These are phyloP conservation scores for Anthopleura xanthogrammica DNA, from an alignment of 92 coral and sea anemone species.

Conservation along the genomic window DNA sequence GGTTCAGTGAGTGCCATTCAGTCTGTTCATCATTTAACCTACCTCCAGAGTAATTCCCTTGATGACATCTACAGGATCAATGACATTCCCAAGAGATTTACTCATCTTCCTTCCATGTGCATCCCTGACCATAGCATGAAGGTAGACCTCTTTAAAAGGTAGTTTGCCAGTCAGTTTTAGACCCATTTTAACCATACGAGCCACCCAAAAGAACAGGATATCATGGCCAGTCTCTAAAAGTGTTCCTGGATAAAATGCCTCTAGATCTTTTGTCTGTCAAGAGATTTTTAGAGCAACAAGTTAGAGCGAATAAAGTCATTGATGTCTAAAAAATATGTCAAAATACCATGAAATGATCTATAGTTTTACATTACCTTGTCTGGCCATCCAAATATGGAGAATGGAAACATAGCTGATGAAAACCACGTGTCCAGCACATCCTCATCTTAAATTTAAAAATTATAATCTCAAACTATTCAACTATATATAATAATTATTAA, in stretches of 20 bases:
- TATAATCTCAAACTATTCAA: background rate
- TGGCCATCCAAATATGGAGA: constrained; percentile 99
- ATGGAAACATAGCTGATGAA: constrained; percentile 94
- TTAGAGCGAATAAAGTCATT: too few relatives aligned
- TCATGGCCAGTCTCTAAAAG: constrained; percentile 98
- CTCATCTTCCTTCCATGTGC: constrained; percentile 99
- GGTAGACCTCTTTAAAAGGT: constrained; percentile 95
- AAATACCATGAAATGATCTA: background rate
- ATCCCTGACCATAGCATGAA: constrained; percentile 99
- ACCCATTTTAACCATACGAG: constrained; percentile 99
- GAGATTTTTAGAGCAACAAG: background rate
- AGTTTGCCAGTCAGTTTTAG: constrained; percentile 82
- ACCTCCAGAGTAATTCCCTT: constrained; percentile 91
- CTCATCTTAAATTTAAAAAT: constrained; percentile 60
- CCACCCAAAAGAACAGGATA: constrained; percentile 98
- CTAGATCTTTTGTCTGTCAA: constrained; percentile 79
- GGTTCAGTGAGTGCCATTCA: too few relatives aligned
- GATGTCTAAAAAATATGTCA: background rate
- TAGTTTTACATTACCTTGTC: constrained; percentile 59
- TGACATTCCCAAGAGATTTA: constrained; percentile 97
- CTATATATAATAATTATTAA: too few relatives aligned
- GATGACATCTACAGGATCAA: constrained; percentile 96
- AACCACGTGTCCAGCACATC: constrained; percentile 99
- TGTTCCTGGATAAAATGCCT: constrained; percentile 89
- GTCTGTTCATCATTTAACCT: too few relatives aligned